Conservation (phyloP, 2,797 vertebrate species). For the Coranthus polyacanthus region DNA sequence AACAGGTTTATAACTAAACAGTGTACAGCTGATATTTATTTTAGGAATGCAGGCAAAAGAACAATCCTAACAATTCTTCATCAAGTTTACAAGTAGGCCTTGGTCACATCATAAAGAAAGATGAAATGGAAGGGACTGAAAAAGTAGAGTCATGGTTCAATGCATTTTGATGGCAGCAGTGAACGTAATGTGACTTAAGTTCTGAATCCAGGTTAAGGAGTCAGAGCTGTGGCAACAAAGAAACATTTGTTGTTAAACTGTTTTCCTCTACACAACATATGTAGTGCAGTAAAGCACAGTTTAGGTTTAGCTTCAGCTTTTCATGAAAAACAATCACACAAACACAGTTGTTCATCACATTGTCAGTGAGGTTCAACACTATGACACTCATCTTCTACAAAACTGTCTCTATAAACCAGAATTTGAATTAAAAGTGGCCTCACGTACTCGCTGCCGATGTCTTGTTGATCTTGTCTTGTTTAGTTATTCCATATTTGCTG, state of each 20-base stretch:
- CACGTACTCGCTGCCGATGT: slow-evolving; percentile 45
- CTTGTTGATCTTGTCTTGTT: slow-evolving; percentile 1
- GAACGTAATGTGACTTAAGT: background rate
- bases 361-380: no score
- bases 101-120: no score
- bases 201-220: background rate
- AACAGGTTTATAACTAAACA: no score
- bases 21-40: no score
- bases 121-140: no score
- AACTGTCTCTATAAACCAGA: background rate
- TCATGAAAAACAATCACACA: background rate
- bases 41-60: no score
- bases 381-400: background rate
- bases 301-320: slow-evolving; percentile 5
- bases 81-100: no score
- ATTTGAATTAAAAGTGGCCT: background rate
- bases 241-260: slow-evolving; percentile 17
- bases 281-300: slow-evolving; percentile 1
- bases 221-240: slow-evolving; percentile 18
- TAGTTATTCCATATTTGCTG: slow-evolving; percentile 67
- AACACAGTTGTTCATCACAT: no score
- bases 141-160: no score
- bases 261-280: slow-evolving; percentile 18
- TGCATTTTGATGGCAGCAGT: background rate
- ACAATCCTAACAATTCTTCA: no score